Evolutionary conservation across 2,113 vertebrate species (phyloP).

Genomic region (Maccullochella peelii): DNA sequence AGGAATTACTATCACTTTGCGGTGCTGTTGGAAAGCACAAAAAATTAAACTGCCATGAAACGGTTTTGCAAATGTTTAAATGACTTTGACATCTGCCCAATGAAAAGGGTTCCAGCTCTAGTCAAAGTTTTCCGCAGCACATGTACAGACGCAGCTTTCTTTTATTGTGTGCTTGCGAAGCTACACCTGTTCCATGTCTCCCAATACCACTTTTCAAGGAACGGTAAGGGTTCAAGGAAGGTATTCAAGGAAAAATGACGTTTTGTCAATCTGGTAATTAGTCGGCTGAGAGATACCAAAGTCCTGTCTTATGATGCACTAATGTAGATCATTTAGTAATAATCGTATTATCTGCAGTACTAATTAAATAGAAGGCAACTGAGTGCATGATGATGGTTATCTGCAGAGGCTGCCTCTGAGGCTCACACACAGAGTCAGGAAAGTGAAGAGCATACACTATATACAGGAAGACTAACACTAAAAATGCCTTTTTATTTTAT

Average conservation of each 20-base stretch:
- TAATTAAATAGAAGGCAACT: background rate
- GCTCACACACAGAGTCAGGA: background rate
- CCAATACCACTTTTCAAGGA: background rate
- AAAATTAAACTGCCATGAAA: background rate
- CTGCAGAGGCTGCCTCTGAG: background rate
- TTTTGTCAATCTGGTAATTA: background rate
- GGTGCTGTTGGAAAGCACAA: slow-evolving; percentile 6
- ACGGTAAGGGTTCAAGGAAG: no score
- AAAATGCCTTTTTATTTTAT: background rate
- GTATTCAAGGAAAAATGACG: background rate
- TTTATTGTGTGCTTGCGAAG: background rate
- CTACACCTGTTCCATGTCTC: background rate
- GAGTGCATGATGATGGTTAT: background rate
- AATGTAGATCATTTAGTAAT: background rate
- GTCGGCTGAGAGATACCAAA: background rate
- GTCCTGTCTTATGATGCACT: background rate
- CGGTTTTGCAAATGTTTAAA: background rate
- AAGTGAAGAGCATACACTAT: background rate
- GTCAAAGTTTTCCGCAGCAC: background rate
- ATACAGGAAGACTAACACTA: background rate
- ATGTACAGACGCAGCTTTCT: background rate
- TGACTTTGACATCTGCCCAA: slow-evolving; percentile 12
- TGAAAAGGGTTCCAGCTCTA: background rate
- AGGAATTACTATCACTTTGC: background rate
- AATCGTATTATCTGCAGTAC: background rate